phyloP scores from a whole-genome alignment of 2,113 vertebrate genomes.

The Cavia porcellus region DNA sequence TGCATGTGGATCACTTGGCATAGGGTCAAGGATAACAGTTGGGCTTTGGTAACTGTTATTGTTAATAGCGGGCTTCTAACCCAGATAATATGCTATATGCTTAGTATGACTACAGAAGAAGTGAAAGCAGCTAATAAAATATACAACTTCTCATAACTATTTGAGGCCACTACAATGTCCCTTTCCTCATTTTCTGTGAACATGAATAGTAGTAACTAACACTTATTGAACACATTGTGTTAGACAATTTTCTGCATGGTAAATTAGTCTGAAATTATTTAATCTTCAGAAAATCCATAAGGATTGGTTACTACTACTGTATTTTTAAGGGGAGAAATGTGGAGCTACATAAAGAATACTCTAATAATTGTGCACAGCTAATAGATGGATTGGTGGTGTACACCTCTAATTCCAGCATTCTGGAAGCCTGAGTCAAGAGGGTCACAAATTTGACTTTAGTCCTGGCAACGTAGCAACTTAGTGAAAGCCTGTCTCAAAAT shows the following conservation, averaged over 20 bases:
- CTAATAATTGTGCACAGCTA: not conserved
- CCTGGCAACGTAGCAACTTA: not conserved
- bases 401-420: not conserved
- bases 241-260: not conserved
- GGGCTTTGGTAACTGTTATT: not conserved
- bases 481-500: not conserved
- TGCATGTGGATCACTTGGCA: not conserved
- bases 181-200: conserved; percentile 1
- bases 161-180: not conserved
- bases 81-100: not conserved
- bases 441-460: not conserved
- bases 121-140: not conserved
- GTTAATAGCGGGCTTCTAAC: not conserved
- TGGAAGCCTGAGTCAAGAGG: not conserved
- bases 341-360: not conserved
- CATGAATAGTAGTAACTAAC: not conserved
- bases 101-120: not conserved
- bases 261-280: not conserved
- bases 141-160: not conserved
- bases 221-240: not conserved
- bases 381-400: not conserved
- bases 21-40: not conserved
- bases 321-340: conserved; percentile 31
- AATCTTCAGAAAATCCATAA: not conserved
- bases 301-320: not conserved